Conservation (phyloP, 35 echinoderm and acorn worm genomes). For the Amphiura filiformis region DNA sequence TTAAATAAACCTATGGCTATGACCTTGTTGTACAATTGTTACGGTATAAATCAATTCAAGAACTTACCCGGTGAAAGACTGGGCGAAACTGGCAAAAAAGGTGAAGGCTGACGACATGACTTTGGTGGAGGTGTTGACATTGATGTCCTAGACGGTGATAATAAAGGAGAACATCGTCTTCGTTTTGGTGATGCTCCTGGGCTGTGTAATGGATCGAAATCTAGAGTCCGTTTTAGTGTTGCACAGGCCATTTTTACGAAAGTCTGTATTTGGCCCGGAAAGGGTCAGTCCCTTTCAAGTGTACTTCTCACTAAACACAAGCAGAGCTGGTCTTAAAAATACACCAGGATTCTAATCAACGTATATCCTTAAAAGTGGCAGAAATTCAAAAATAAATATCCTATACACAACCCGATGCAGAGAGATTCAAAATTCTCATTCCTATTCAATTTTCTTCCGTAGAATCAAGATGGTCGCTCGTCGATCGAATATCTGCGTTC, state of each 20-base stretch:
- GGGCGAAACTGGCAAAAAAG: conserved; percentile 83
- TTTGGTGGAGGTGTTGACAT: conserved; percentile 61
- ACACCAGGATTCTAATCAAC: too few relatives aligned
- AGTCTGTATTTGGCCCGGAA: background rate
- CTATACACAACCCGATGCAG: too few relatives aligned
- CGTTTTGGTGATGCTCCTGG: conserved; percentile 92
- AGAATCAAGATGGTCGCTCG: too few relatives aligned
- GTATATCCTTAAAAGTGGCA: too few relatives aligned
- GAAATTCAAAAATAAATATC: too few relatives aligned
- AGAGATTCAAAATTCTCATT: too few relatives aligned
- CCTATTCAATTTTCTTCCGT: too few relatives aligned
- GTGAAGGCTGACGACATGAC: conserved; percentile 84
- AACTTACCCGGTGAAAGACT: conserved; percentile 93
- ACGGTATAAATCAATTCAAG: too few relatives aligned
- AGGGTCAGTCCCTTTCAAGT: background rate
- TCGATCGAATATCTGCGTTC: too few relatives aligned
- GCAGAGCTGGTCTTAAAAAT: too few relatives aligned
- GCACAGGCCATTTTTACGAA: conserved; percentile 93
- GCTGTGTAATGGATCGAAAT: conserved; percentile 94
- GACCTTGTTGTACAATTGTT: too few relatives aligned
- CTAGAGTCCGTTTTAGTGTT: conserved; percentile 90
- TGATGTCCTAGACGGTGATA: conserved; percentile 41
- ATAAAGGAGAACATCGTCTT: conserved; percentile 86
- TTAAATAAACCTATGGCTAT: too few relatives aligned
- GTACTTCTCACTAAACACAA: background rate